Evolutionary conservation across 2,113 vertebrate genomes (phyloP), one percentile per base, ranked within the genome.

Genomic region (Saccopteryx leptura): DNA sequence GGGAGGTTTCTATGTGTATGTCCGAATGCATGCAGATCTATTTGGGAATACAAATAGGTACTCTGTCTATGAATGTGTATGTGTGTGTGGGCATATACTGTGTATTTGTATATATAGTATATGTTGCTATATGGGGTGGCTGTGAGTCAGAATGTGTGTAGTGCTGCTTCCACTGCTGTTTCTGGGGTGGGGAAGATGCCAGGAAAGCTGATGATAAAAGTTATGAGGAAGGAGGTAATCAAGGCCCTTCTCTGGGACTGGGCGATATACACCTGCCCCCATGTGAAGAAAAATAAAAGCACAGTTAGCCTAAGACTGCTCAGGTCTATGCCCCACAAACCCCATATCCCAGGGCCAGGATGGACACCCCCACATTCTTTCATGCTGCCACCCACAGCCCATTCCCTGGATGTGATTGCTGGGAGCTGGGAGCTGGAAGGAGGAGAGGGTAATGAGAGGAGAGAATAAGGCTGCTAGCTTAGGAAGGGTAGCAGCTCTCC

Each of bases 121-220:
- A 26, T 66, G 46, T 68, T 6, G 24, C 79, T 63, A 1, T 81
- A 7, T 14, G 21, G 1, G 23, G 46, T 60, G 61, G 74, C 71
- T 93, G 5, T 89, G 79, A 69, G 63, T 90, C 58, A 83, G 69
- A 72, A 85, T 65, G n/a, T 71, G 11, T 56, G 12, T 91, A 28
- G 50, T 83, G 52, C n/a, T 86, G 82, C 83, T 83, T 75, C 87
- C 79, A 79, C 88, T 60, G 7, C 69, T 80, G 24, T 52, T 80
- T 33, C 39, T 96, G 63, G 10, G 63, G 2, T 48, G 9, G 14
- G 52, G 4, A 63, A 39, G 18, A 1, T 66, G 78, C 66, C 72
- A 80, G 66, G 81, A 86, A 88, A 91, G 72, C 81, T 72, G 39
- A 96, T 58, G 52, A 54, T 90, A 63, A 61, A 92, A 63, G 54